A percentile compares a stretch with the other conserved stretches of the same genome.
These are phyloP conservation scores for Pterostichus niger DNA, from an alignment of 2,888 invertebrate species.

Conservation along the genomic window DNA sequence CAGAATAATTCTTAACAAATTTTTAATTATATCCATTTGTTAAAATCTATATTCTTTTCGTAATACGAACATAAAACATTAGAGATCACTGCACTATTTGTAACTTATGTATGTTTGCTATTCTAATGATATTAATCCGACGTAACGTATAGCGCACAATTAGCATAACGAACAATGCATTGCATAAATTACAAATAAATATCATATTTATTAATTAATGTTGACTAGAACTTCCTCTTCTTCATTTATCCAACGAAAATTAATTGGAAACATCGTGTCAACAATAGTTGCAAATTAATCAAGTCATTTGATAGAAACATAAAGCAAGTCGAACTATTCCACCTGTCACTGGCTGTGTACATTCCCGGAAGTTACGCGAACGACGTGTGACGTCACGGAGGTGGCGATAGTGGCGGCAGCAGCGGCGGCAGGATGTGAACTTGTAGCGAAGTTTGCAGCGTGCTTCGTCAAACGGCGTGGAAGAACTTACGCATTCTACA, in stretches of 20 bases:
- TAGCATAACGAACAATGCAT: neutral
- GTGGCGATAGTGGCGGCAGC: neutral
- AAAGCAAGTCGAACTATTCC: slow-evolving; percentile 51
- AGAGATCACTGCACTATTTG: no score
- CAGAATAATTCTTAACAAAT: no score
- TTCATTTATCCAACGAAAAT: slow-evolving; percentile 20
- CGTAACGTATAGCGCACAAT: neutral
- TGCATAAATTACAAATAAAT: slow-evolving; percentile 20
- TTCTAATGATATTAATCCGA: no score
- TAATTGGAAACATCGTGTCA: slow-evolving; percentile 41
- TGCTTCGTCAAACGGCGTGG: slow-evolving; percentile 32
- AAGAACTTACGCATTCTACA: slow-evolving; percentile 32
- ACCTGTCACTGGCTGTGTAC: slow-evolving; percentile 53
- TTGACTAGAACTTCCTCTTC: slow-evolving; percentile 25
- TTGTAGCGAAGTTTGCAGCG: slow-evolving; percentile 51
- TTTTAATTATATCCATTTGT: no score
- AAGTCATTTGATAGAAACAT: slow-evolving; percentile 49
- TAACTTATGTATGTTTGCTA: no score
- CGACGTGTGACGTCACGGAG: slow-evolving; percentile 45
- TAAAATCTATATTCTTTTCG: no score
- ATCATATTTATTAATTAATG: slow-evolving; percentile 4
- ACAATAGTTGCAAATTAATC: slow-evolving; percentile 53
- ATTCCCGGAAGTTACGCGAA: slow-evolving; percentile 51
- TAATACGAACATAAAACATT: no score
- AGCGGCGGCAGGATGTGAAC: slow-evolving; percentile 10